These are phyloP conservation scores for Metallyticus violacea DNA, from an alignment of 2,888 invertebrate genomes.

Conservation along the genomic window DNA sequence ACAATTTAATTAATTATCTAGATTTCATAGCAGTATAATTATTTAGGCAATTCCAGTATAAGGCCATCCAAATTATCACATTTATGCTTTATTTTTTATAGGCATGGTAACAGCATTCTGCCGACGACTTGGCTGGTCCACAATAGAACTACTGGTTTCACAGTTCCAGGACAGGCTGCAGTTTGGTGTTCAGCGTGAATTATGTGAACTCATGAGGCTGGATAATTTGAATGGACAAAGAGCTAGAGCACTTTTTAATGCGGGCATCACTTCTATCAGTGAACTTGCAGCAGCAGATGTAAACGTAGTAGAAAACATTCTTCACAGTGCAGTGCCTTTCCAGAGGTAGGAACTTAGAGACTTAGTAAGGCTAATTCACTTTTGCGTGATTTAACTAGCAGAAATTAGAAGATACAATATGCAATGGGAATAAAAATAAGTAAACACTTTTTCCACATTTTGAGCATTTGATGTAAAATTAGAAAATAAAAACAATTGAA, in stretches of 20 bases:
- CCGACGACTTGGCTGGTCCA: constrained; percentile 86
- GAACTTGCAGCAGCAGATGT: constrained; percentile 74
- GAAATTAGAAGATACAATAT: too few relatives aligned
- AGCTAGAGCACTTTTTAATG: constrained; percentile 79
- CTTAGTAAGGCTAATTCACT: too few relatives aligned
- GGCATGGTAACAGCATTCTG: constrained; percentile 98
- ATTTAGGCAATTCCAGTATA: too few relatives aligned
- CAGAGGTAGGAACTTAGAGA: constrained; percentile 67
- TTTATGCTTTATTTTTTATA: constrained; percentile 43
- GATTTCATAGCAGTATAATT: too few relatives aligned
- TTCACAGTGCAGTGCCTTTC: constrained; percentile 79
- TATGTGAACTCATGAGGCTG: constrained; percentile 86
- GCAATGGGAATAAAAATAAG: too few relatives aligned
- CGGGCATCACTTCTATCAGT: constrained; percentile 73
- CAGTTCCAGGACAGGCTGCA: constrained; percentile 93
- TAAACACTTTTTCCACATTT: too few relatives aligned
- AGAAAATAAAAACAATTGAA: too few relatives aligned
- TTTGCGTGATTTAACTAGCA: too few relatives aligned
- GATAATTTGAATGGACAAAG: constrained; percentile 78
- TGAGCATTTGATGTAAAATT: too few relatives aligned
- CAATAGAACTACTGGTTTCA: constrained; percentile 81
- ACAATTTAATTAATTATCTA: too few relatives aligned
- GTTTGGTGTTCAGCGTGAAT: constrained; percentile 89
- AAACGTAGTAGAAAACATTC: constrained; percentile 67
- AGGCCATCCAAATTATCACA: too few relatives aligned